Base-by-base conservation (phyloP, 2,113 vertebrate genomes). In the Anoplopoma fimbria region DNA sequence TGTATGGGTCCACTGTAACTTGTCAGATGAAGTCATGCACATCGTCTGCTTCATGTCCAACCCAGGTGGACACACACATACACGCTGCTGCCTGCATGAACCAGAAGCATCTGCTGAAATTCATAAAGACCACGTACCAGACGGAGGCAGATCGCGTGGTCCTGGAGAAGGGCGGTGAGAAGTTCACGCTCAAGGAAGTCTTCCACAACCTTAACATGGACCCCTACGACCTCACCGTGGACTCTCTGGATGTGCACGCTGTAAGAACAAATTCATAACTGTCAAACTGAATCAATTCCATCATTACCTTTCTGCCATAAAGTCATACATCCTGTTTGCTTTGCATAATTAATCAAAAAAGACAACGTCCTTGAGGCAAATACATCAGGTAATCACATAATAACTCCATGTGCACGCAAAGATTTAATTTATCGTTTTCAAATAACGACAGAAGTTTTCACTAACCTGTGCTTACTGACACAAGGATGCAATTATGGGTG, bases 1-100 rank as follows among this genome's bases (percentile, higher is more conserved):
- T 70, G 75, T 45, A 72, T 38, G 14, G 62, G 23, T 4, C 10
- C 29, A 34, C 17, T 77, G 36, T 15, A 53, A 69, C 27, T 21
- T 21, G 17, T 72, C 19, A 21, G 65, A 36, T 33, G 33, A 76
- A 3, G 38, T 57, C 5, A 19, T 45, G 23, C 31, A n/a, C 8
- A 17, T 38, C 15, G 62, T 88, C 47, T 89, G 62, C 51, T 61
- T 51, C 40, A 0, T 57, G 74, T 83, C 91, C 67, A 42, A 92
- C 90, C 13, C 92, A 99, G 98, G 98, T 99, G 79, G 98, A 99
- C 93, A 99, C 98, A 0, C 98, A 99, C 36, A 99, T 99, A 89
- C 98, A 99, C 0, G 98, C 98, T 2, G 97, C 98, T 0, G 98
- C 97, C 71, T 99, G 98, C 92, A 99, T 99, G 98, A 99, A 97